Conservation (phyloP, 2,113 vertebrate genomes). For the Centropristis striata region DNA sequence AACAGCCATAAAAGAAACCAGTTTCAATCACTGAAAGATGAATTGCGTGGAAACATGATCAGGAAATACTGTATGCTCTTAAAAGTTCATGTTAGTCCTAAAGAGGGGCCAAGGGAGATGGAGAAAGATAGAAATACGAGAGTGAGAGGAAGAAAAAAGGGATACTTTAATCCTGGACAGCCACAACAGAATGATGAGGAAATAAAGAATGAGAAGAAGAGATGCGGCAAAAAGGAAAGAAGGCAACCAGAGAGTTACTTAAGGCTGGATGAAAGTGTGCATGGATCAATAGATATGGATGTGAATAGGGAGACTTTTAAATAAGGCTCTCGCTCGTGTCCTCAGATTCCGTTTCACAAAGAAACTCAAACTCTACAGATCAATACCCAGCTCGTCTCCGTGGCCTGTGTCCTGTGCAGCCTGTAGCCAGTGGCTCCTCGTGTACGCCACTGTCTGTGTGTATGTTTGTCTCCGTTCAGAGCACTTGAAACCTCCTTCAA, state of each 20-base stretch:
- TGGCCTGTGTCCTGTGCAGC: constrained; percentile 52
- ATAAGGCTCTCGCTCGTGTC: constrained; percentile 72
- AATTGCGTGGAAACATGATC: constrained; percentile 62
- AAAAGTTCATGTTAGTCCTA: constrained; percentile 52
- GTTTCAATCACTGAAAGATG: constrained; percentile 67
- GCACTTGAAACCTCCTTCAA: constrained; percentile 56
- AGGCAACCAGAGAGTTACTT: constrained; percentile 70
- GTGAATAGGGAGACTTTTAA: constrained; percentile 81
- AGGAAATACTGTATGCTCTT: constrained; percentile 47
- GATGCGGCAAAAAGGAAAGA: constrained; percentile 39
- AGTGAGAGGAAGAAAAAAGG: constrained; percentile 12
- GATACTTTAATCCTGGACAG: constrained; percentile 26
- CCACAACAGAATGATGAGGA: constrained; percentile 25
- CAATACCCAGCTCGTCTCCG: constrained; percentile 71
- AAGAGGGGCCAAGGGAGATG: constrained; percentile 19
- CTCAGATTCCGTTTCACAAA: constrained; percentile 81
- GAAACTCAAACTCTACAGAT: constrained; percentile 79
- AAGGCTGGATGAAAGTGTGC: constrained; percentile 73
- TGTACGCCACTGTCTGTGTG: constrained; percentile 46
- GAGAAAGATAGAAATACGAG: constrained; percentile 51
- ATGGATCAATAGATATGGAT: constrained; percentile 83
- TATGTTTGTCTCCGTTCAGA: constrained; percentile 50
- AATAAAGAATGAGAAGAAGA: constrained; percentile 34
- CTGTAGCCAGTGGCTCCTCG: constrained; percentile 61
- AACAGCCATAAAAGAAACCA: constrained; percentile 63